These are phyloP conservation scores for Plebejus anna DNA, from an alignment of 2,888 invertebrate species.

Conservation along the genomic window DNA sequence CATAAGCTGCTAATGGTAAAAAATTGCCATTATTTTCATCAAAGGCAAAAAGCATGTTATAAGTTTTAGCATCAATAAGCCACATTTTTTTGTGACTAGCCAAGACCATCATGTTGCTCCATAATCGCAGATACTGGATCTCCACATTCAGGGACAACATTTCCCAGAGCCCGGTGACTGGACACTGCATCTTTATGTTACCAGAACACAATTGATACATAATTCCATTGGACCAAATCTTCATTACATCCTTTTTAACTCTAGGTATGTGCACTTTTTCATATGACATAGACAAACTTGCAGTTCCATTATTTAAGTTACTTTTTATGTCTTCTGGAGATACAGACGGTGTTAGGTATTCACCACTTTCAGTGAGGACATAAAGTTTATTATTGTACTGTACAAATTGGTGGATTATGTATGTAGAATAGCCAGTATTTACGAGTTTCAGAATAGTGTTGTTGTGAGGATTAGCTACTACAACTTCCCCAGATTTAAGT, in stretches of 20 bases:
- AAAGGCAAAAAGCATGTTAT: constrained; percentile 51
- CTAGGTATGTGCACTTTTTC: constrained; percentile 44
- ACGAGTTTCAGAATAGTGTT: constrained; percentile 46
- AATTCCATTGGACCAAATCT: constrained; percentile 46
- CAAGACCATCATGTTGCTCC: constrained; percentile 54
- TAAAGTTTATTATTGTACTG: constrained; percentile 44
- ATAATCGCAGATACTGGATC: constrained; percentile 48
- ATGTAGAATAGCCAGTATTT: constrained; percentile 47
- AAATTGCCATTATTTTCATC: constrained; percentile 46
- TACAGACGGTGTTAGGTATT: constrained; percentile 48
- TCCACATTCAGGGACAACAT: constrained; percentile 41
- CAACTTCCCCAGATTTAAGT: constrained; percentile 53
- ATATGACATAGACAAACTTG: constrained; percentile 46
- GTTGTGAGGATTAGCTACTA: constrained; percentile 49
- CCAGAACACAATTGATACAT: constrained; percentile 46
- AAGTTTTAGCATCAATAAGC: constrained; percentile 52
- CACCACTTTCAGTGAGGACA: constrained; percentile 61
- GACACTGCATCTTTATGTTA: constrained; percentile 48
- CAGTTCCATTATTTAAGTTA: constrained; percentile 44
- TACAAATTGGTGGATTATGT: constrained; percentile 51
- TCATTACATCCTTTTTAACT: constrained; percentile 26
- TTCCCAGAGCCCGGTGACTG: constrained; percentile 53
- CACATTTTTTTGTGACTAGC: constrained; percentile 54
- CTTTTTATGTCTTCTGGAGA: constrained; percentile 45
- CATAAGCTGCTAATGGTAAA: constrained; percentile 50